Conservation (phyloP, 2,797 vertebrate genomes). For the Enteromius trimaculatus region DNA sequence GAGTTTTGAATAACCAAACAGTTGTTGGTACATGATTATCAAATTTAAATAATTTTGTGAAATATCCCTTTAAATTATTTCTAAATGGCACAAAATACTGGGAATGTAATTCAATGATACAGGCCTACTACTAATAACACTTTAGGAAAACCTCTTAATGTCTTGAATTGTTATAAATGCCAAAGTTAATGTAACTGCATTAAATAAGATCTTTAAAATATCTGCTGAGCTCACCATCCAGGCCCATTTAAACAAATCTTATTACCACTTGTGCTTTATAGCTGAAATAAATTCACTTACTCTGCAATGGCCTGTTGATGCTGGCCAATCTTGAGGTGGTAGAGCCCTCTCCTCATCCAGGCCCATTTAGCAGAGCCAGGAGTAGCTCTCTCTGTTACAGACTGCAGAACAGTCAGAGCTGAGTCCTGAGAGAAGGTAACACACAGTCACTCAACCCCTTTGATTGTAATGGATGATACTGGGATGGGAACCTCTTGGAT, state of each 20-base stretch:
- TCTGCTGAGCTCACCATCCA: slow-evolving; percentile 7
- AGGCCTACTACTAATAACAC: not conserved
- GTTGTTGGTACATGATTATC: not conserved
- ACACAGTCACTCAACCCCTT: not conserved
- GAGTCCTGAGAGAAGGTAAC: slow-evolving; percentile 76
- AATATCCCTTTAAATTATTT: not conserved
- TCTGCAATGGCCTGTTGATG: slow-evolving; percentile 88
- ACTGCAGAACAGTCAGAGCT: slow-evolving; percentile 85
- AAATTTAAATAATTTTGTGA: not conserved
- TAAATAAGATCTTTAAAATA: not conserved
- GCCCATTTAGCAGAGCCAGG: slow-evolving; percentile 96
- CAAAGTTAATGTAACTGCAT: not conserved
- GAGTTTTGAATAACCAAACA: not conserved
- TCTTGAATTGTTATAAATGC: not conserved
- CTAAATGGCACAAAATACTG: not conserved
- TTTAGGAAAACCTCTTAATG: not conserved
- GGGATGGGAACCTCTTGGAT: not conserved
- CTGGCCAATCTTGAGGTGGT: slow-evolving; percentile 87
- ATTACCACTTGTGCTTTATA: not conserved
- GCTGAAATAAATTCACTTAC: slow-evolving; percentile 79
- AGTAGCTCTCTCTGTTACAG: slow-evolving; percentile 86
- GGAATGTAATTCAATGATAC: not conserved
- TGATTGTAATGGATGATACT: not conserved
- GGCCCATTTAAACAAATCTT: not conserved
- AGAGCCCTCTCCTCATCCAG: slow-evolving; percentile 93